Base-by-base conservation (phyloP, 2,113 vertebrate species). In the Cairina moschata region DNA sequence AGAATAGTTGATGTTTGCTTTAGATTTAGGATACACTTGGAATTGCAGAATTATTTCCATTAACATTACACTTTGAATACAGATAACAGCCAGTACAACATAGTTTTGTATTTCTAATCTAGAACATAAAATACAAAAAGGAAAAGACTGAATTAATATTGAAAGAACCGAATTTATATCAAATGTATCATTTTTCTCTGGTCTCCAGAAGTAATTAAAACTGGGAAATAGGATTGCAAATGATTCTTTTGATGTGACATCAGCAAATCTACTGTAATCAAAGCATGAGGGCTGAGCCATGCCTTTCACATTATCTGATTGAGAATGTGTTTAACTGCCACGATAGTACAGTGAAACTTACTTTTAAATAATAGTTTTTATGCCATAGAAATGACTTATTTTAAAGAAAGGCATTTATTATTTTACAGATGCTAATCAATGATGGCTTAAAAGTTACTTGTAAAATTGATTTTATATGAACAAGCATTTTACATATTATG, bases 161-260 rank as follows among this genome's bases (percentile, higher is more conserved):
- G 26, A 40, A 83, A 87, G 34, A 42, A 75, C 14, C 72, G 52
- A 94, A 71, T 82, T 92, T 67, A 67, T 94, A 62, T 83, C n/a
- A 93, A 91, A 95, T 56, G 29, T 95, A 92, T 92, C 31, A 46
- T 94, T 56, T 15, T 90, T 87, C 76, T 91, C 81, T 96, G 44
- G n/a, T 93, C n/a, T 96, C 84, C 77, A 63, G 42, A 90, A 94
- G 56, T 96, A 97, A 98, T 98, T 98, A 97, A 96, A 97, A 90
- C 73, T 92, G 78, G 93, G 91, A 98, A 96, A 97, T 76, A 58
- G 44, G 71, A 95, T 93, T 97, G 83, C 75, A 91, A 97, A 82
- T 95, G 78, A 92, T 63, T 59, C 21, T 95, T 97, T 95, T 95
- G 66, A 95, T 97, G 90, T 83, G 88, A 60, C 94, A 83, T 97